A percentile compares a stretch with the other conserved stretches of the same genome.
These are phyloP conservation scores for Hetaerina americana DNA, from an alignment of 1,140 invertebrate genomes.

Conservation along the genomic window DNA sequence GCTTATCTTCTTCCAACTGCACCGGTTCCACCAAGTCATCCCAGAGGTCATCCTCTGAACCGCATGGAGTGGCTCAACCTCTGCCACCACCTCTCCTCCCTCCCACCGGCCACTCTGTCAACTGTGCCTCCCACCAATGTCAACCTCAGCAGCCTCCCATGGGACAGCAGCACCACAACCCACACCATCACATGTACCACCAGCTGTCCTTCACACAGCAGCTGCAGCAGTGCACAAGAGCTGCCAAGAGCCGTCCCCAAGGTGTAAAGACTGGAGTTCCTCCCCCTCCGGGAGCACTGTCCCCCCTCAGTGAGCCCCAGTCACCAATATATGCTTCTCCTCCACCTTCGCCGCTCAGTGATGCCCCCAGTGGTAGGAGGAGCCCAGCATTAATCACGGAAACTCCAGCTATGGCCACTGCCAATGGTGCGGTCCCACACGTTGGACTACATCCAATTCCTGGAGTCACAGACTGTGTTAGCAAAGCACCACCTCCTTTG, in stretches of 20 bases:
- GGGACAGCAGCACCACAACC: conserved; percentile 5
- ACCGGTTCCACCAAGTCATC: conserved; percentile 50
- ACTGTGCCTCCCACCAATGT: not conserved
- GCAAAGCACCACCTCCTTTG: conserved; percentile 28
- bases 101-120: not conserved
- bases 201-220: conserved; percentile 58
- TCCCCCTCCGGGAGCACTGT: conserved; percentile 35
- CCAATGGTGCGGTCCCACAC: conserved; percentile 23
- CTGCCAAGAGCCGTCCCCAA: conserved; percentile 38
- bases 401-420: conserved; percentile 30
- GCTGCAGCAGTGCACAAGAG: conserved; percentile 48
- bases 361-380: conserved; percentile 36
- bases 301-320: conserved; percentile 58
- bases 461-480: conserved; percentile 26
- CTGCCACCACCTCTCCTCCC: not conserved
- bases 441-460: conserved; percentile 23
- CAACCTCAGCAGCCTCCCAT: conserved; percentile 14
- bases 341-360: conserved; percentile 66
- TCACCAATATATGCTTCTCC: conserved; percentile 73
- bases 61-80: conserved; percentile 8
- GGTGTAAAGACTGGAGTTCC: conserved; percentile 17
- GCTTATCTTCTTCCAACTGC: conserved; percentile 56
- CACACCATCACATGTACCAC: not conserved
- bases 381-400: conserved; percentile 31
- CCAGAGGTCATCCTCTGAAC: conserved; percentile 30